phyloP scores from a whole-genome alignment of 2,888 invertebrate species.

The Temnothorax ravouxi region DNA sequence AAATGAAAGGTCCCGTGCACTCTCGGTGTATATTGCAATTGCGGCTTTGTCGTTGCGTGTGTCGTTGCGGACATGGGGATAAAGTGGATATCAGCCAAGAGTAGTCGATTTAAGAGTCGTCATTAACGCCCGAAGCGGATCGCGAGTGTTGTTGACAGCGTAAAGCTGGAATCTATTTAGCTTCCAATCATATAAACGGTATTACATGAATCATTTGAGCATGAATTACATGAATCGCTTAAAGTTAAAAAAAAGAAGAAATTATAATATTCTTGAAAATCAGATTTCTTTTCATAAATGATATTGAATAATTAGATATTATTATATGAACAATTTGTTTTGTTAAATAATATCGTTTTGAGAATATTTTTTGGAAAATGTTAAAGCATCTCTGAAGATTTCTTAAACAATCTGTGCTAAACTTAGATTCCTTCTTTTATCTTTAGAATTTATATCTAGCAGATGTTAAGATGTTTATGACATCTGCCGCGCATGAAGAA shows the following conservation, averaged over 20 bases:
- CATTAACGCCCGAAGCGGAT: not conserved
- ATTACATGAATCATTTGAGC: not conserved
- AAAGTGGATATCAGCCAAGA: slow-evolving; percentile 21
- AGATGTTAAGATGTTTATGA: slow-evolving; percentile 10
- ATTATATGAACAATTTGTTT: not conserved
- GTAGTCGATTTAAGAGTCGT: slow-evolving; percentile 29
- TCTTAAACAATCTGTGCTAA: not conserved
- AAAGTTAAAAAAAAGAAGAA: not conserved
- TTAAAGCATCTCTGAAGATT: not conserved
- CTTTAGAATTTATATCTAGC: not conserved
- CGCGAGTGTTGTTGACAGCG: slow-evolving; percentile 15
- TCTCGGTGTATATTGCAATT: slow-evolving; percentile 21
- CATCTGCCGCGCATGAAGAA: not conserved
- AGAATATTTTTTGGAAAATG: not conserved
- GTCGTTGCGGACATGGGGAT: slow-evolving; percentile 20
- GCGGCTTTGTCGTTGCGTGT: slow-evolving; percentile 26
- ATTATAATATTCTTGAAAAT: not conserved
- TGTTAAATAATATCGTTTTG: not conserved
- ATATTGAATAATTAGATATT: not conserved
- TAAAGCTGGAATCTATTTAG: slow-evolving; percentile 10
- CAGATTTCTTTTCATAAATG: not conserved
- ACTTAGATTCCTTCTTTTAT: not conserved
- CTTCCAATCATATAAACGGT: not conserved
- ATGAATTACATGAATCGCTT: not conserved
- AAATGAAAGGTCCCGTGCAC: slow-evolving; percentile 40